phyloP scores from a whole-genome alignment of 1,140 invertebrate species.

The Anastrepha ludens region DNA sequence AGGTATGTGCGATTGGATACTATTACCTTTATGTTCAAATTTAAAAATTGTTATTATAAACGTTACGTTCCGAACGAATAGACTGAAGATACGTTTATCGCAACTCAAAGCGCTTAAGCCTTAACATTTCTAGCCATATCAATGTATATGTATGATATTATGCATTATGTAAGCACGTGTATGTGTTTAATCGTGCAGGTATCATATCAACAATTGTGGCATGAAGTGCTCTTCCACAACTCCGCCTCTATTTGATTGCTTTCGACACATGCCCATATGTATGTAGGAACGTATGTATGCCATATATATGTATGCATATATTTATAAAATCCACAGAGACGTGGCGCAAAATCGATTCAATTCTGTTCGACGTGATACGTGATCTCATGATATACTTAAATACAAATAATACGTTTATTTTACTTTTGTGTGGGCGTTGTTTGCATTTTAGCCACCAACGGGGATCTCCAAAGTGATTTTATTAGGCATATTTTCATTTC shows the following conservation, averaged over 20 bases:
- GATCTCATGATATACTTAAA: neutral
- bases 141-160: neutral
- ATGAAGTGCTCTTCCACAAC: constrained; percentile 22
- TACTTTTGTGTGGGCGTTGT: neutral
- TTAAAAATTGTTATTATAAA: constrained; percentile 51
- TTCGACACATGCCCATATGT: neutral
- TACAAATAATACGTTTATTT: neutral
- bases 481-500: too few relatives aligned
- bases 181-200: neutral
- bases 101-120: neutral
- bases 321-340: constrained; percentile 10
- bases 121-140: neutral
- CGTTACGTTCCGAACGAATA: neutral
- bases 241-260: constrained; percentile 49
- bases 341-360: constrained; percentile 19
- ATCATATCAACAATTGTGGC: constrained; percentile 33
- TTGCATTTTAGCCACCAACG: neutral
- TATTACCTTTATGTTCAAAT: constrained; percentile 42
- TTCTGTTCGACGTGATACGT: constrained; percentile 28
- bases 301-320: too few relatives aligned
- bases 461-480: too few relatives aligned
- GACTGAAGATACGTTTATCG: constrained; percentile 3
- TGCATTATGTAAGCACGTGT: neutral
- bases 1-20: neutral
- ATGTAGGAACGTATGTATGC: neutral